These are phyloP conservation scores for Eciton burchellii DNA, from an alignment of 1,140 invertebrate species.

Conservation along the genomic window DNA sequence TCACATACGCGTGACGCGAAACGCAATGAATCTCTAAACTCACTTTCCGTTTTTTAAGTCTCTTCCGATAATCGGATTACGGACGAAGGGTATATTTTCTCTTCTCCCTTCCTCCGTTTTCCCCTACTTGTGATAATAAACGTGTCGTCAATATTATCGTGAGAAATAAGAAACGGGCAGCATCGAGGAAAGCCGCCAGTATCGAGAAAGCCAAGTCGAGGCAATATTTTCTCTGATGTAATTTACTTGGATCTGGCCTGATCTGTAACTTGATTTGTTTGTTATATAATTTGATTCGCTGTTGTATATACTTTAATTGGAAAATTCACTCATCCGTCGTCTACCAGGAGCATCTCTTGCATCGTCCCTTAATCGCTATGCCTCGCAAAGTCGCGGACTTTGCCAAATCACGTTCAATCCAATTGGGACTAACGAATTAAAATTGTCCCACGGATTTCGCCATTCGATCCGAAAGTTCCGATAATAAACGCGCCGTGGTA, in stretches of 20 bases:
- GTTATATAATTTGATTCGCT: not conserved
- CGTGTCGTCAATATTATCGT: conserved; percentile 28
- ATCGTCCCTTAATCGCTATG: conserved; percentile 28
- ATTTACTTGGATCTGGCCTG: not conserved
- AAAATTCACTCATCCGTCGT: conserved; percentile 2
- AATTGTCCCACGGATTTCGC: conserved; percentile 44
- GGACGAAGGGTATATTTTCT: not conserved
- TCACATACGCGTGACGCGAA: conserved; percentile 12
- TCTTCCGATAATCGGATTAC: conserved; percentile 41
- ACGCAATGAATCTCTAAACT: conserved; percentile 15
- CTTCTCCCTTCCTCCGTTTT: too few relatives aligned
- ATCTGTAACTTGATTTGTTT: not conserved
- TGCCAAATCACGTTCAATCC: conserved; percentile 51
- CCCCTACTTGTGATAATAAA: conserved; percentile 32
- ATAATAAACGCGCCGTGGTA: conserved; percentile 62
- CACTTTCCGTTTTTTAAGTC: not conserved
- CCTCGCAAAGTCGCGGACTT: conserved; percentile 9
- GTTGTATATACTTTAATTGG: not conserved
- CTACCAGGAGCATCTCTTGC: too few relatives aligned
- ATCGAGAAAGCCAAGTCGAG: not conserved
- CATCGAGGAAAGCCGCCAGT: not conserved
- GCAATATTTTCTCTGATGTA: not conserved
- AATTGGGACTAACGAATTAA: conserved; percentile 56
- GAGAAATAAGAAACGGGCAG: not conserved
- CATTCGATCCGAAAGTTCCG: conserved; percentile 44